phyloP scores from a whole-genome alignment of 2,888 invertebrate genomes.

The Mesoligia furuncula region DNA sequence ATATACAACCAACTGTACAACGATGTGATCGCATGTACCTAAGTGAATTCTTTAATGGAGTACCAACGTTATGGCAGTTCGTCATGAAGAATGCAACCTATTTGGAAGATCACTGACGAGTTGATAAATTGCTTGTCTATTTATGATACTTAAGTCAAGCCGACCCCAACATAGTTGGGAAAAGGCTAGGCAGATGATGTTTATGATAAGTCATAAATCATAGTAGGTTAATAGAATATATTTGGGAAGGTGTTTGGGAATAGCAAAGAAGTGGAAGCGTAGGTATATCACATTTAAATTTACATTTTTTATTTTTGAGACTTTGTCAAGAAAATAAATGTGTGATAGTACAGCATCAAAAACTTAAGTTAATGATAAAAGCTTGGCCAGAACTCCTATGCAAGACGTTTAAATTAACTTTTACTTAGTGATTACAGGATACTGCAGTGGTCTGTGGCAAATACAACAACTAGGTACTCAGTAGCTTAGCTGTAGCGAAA shows the following conservation, averaged over 20 bases:
- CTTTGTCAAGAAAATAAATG: neutral
- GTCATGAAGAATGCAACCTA: slow-evolving; percentile 33
- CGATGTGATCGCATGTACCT: slow-evolving; percentile 34
- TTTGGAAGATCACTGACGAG: slow-evolving; percentile 33
- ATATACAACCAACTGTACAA: slow-evolving; percentile 18
- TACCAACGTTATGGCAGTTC: slow-evolving; percentile 17
- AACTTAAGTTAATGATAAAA: neutral
- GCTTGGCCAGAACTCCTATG: neutral
- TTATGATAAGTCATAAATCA: slow-evolving; percentile 25
- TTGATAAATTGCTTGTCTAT: slow-evolving; percentile 37
- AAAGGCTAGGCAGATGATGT: too few relatives aligned
- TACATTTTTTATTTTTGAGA: neutral
- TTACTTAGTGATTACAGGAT: neutral
- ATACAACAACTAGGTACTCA: neutral
- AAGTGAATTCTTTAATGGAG: slow-evolving; percentile 32
- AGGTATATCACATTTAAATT: neutral
- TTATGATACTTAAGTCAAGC: too few relatives aligned
- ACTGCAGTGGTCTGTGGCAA: neutral
- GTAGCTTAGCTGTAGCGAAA: neutral
- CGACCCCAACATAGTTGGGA: too few relatives aligned
- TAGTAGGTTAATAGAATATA: neutral
- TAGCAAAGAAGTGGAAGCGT: neutral
- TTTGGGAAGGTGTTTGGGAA: neutral
- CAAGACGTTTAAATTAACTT: neutral
- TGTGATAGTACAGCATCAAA: neutral